phyloP scores from a whole-genome alignment of 2,113 vertebrate genomes.

The Pelecanoides urinatrix region DNA sequence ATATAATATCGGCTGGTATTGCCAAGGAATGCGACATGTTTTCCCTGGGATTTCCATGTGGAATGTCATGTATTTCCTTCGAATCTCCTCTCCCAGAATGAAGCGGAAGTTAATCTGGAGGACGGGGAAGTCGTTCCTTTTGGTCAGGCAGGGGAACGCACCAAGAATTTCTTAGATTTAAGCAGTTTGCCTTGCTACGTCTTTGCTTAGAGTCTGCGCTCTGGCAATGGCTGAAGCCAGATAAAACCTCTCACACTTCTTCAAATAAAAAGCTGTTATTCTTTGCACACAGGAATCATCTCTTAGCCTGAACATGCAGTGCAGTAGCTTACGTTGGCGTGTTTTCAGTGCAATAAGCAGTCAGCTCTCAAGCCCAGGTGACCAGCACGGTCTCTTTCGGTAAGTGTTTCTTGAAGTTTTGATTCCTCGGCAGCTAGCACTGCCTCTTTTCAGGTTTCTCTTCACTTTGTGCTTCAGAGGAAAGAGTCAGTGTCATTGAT shows the following conservation, averaged over 20 bases:
- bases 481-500: not conserved
- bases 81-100: not conserved
- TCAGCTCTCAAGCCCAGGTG: not conserved
- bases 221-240: not conserved
- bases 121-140: not conserved
- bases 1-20: not conserved
- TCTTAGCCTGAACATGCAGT: not conserved
- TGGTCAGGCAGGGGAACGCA: not conserved
- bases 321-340: not conserved
- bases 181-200: not conserved
- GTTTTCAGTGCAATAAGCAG: not conserved
- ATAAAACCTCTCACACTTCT: not conserved
- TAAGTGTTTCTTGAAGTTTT: not conserved
- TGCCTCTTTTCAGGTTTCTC: not conserved
- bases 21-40: not conserved
- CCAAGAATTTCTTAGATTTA: not conserved
- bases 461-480: not conserved
- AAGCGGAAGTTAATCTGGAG: constrained; percentile 11
- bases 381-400: not conserved
- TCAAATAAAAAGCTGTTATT: not conserved
- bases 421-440: not conserved
- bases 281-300: not conserved
- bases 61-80: constrained; percentile 59
- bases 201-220: not conserved
- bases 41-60: constrained; percentile 47